Percentiles rank a stretch among this genome's conserved stretches.
phyloP scores from a whole-genome alignment of 1,140 invertebrate species.

The Lordiphosa mommai region DNA sequence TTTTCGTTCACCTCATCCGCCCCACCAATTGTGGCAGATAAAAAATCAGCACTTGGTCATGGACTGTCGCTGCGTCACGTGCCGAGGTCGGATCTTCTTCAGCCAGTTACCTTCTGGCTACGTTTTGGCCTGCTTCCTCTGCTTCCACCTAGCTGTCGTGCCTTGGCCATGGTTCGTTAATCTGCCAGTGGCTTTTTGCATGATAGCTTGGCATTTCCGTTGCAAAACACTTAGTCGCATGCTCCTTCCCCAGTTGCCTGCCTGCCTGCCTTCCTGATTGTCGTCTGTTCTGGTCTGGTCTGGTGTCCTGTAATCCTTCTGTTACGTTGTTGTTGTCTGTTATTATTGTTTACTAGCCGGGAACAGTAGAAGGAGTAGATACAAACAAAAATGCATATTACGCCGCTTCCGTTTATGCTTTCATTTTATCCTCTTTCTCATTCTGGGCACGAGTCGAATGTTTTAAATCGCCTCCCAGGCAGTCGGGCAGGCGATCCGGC shows the following conservation, averaged over 20 bases:
- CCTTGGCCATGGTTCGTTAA: constrained; percentile 76
- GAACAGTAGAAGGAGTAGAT: background rate
- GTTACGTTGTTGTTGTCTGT: constrained; percentile 53
- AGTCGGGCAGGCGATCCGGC: background rate
- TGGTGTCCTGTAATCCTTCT: constrained; percentile 63
- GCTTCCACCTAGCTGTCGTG: constrained; percentile 44
- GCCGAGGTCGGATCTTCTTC: constrained; percentile 42
- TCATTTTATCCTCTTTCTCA: constrained; percentile 20
- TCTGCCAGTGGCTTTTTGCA: constrained; percentile 75
- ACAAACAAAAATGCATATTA: constrained; percentile 19
- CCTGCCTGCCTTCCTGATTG: background rate
- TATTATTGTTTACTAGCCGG: constrained; percentile 63
- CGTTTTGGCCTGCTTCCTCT: constrained; percentile 1
- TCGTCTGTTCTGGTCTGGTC: constrained; percentile 1
- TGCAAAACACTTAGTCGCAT: constrained; percentile 75
- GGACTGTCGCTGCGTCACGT: constrained; percentile 75
- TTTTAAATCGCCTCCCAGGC: constrained; percentile 36
- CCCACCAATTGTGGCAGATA: constrained; percentile 44
- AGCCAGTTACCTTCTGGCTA: constrained; percentile 46
- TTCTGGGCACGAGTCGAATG: constrained; percentile 49
- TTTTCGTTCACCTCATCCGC: constrained; percentile 26
- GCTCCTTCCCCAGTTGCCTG: constrained; percentile 6
- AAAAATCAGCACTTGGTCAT: constrained; percentile 77
- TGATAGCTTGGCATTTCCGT: constrained; percentile 75
- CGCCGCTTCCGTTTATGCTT: constrained; percentile 23